Evolutionary conservation across 2,888 invertebrate genomes (phyloP), one percentile per base, ranked within the genome.

Genomic region (Pristionchus mayeri): DNA sequence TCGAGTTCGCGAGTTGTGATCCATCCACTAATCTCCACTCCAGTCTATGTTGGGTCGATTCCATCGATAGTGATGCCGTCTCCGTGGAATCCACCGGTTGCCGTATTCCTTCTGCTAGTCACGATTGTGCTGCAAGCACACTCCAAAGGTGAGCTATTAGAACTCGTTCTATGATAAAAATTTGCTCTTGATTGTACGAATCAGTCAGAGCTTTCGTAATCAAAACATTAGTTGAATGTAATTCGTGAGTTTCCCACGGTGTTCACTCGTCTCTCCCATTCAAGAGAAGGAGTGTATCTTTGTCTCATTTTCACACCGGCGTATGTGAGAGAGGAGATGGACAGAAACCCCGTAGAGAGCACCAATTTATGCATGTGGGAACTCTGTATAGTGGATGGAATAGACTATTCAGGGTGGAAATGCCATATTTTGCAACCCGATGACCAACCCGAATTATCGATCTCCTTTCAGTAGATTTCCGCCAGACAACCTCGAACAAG

Each of bases 401-500:
- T 63, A 34, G 24, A 40, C 13, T 44, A 71, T 71, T 71, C 40
- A 71, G 67, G 13, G 67, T 1, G 40, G 71, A 44, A 71, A 63
- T 63, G 63, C 7, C 34, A 71, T 7, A 71, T 7, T n/a, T n/a
- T 11, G 37, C 6, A 21, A 21, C 16, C 18, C 7, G 34, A 37
- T 18, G 4, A 4, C n/a, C n/a, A n/a, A 71, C n/a, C 21, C 40
- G 71, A 40, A 67, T 37, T 24, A 71, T 24, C 37, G 40, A 71
- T 71, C 9, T 11, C 13, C 18, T 87, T 90, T 81, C 86, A 90
- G 90, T 89, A 13, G 89, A 90, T 85, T 83, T 91, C 27, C 88
- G 90, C 0, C 89, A 92, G 85, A 88, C 91, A n/a, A 85, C 87
- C 0, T 87, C 89, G 80, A 93, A 93, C 89, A 92, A 92, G 80